Conservation (phyloP, 2,797 vertebrate species). For the Petrocephalus schoutedeni region DNA sequence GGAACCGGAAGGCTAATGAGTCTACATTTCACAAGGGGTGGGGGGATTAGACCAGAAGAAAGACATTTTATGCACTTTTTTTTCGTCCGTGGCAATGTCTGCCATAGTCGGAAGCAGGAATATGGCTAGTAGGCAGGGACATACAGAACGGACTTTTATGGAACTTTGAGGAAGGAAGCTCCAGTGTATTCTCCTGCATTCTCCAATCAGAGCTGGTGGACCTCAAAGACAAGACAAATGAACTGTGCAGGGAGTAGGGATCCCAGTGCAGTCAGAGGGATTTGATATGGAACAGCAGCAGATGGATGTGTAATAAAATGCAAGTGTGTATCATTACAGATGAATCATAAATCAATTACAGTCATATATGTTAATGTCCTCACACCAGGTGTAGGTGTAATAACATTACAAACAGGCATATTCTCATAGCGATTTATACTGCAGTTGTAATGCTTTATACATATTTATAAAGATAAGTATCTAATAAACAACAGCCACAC, state of each 20-base stretch:
- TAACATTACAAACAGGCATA: background rate
- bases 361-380: constrained; percentile 11
- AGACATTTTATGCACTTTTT: background rate
- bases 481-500: background rate
- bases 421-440: background rate
- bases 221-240: background rate
- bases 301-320: background rate
- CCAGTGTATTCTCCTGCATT: background rate
- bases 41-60: background rate
- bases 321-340: background rate
- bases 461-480: constrained; percentile 3
- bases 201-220: background rate
- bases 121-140: background rate
- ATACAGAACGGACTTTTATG: background rate
- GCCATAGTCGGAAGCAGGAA: background rate
- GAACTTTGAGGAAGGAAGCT: background rate
- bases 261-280: background rate
- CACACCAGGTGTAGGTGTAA: background rate
- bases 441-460: background rate
- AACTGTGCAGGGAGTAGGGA: background rate
- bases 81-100: background rate
- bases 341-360: background rate
- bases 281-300: background rate
- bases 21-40: background rate
- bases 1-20: background rate